Evolutionary conservation across 2,797 vertebrate species (phyloP), one percentile per base, ranked within the genome.

Genomic region (Stomatorhinus walkeri): DNA sequence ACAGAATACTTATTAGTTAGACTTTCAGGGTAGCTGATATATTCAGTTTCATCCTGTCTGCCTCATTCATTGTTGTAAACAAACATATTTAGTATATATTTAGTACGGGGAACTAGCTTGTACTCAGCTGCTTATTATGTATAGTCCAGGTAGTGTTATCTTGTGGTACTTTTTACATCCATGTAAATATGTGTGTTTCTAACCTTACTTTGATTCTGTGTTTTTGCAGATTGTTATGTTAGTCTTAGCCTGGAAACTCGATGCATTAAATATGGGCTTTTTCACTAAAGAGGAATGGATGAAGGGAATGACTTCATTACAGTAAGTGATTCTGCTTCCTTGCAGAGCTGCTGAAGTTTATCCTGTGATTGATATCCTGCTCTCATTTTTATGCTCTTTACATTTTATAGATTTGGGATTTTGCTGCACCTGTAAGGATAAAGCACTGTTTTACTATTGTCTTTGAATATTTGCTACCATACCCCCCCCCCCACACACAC

Each of bases 271-370:
- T 94, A 99, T 99, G 98, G 98, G 98, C 36, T 99, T 98, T 96
- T 99, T 99, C 96, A 99, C 98, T 89, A 98, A 98, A 95, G 97
- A 99, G 93, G 98, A 99, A 94, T 99, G 98, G 98, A 95, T 99
- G 93, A 97, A 97, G 92, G 98, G 98, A 94, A 99, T 99, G 98
- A 98, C 97, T 12, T 94, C 96, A 91, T 92, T 99, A 96, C 97
- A 98, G 98, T 99, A 97, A 98, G 98, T 32, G 4, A 24, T 10
- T 87, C n/a, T 22, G n/a, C 79, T 12, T 81, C 19, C 32, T n/a
- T 10, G 28, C 79, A 83, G 40, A 48, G 79, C 28, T 72, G 64
- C 64, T 36, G 24, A 68, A 68, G 24, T 68, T 68, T 68, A 64
- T 32, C 64, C 64, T 14, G 12, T 72, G 64, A 72, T 14, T 16